A percentile compares a stretch with the other conserved stretches of the same genome.
Conservation (phyloP, 1,140 invertebrate genomes). For the Micrasema longulum region DNA sequence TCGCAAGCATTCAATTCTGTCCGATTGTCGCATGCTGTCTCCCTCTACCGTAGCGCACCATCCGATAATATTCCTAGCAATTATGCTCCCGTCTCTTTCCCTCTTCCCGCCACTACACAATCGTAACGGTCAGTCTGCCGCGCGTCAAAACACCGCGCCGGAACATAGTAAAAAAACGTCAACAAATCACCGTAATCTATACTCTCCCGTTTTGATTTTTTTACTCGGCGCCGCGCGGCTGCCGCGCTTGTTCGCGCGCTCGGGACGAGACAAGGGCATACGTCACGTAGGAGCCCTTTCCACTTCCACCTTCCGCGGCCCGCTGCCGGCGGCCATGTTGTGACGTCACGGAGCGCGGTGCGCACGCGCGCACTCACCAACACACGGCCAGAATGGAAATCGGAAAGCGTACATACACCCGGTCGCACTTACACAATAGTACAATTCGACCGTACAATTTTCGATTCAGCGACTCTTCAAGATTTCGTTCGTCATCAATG, state of each 20-base stretch:
- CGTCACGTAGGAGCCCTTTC: conserved; percentile 28
- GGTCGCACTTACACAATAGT: neutral
- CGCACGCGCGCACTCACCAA: conserved; percentile 12
- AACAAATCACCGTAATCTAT: neutral
- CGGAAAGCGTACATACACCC: neutral
- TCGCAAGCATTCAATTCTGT: neutral
- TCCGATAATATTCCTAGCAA: neutral
- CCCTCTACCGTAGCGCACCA: conserved; percentile 1
- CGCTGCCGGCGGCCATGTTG: conserved; percentile 34
- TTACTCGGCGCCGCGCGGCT: neutral
- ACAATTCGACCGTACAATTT: conserved; percentile 24
- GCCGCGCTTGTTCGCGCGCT: neutral
- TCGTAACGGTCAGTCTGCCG: conserved; percentile 9
- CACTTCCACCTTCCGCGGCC: conserved; percentile 27
- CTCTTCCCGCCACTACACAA: conserved; percentile 31
- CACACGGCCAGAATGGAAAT: neutral
- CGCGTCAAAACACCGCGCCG: conserved; percentile 3
- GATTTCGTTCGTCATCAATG: neutral
- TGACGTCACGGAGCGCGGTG: conserved; percentile 18
- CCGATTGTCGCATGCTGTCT: neutral
- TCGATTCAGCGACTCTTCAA: conserved; percentile 12
- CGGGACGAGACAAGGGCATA: conserved; percentile 26
- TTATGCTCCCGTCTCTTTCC: conserved; percentile 9
- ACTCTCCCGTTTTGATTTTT: neutral
- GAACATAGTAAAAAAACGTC: conserved; percentile 4